Conservation (phyloP, 2,797 vertebrate genomes). For the Glossophaga mutica region DNA sequence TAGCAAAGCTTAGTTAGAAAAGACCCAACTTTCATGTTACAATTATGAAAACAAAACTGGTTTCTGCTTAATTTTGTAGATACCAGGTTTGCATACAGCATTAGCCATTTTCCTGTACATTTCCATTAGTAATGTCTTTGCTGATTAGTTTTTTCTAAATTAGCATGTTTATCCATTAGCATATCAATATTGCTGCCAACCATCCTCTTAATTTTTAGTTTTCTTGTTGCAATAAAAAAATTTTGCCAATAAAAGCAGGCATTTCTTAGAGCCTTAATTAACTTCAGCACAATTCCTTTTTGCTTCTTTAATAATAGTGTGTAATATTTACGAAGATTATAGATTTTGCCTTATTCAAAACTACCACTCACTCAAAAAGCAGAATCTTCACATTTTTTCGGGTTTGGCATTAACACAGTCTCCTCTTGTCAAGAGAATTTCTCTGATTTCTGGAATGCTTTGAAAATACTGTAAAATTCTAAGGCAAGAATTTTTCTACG, state of each 20-base stretch:
- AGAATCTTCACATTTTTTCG: constrained; percentile 77
- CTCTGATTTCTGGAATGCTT: constrained; percentile 51
- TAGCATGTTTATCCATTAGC: constrained; percentile 88
- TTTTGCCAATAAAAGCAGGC: constrained; percentile 94
- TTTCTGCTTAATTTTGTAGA: constrained; percentile 82
- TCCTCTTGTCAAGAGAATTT: constrained; percentile 37
- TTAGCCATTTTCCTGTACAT: constrained; percentile 87
- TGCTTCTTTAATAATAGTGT: constrained; percentile 85
- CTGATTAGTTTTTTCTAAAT: constrained; percentile 89
- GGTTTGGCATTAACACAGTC: constrained; percentile 61
- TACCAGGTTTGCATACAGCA: constrained; percentile 85
- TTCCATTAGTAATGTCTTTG: constrained; percentile 88
- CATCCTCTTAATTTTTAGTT: constrained; percentile 95
- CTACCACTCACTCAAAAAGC: constrained; percentile 76
- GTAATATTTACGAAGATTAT: constrained; percentile 86
- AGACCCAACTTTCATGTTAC: constrained; percentile 77
- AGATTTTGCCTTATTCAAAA: constrained; percentile 82
- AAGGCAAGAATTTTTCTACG: not conserved
- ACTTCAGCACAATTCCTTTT: constrained; percentile 90
- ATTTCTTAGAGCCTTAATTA: constrained; percentile 98
- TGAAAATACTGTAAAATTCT: constrained; percentile 53
- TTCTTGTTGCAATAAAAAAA: constrained; percentile 91
- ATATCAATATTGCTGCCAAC: constrained; percentile 93
- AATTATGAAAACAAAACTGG: constrained; percentile 81
- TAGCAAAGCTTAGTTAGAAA: constrained; percentile 68